A percentile compares a stretch with the other conserved stretches of the same genome.
Conservation (phyloP, 2,113 vertebrate species). For the Passer montanus region DNA sequence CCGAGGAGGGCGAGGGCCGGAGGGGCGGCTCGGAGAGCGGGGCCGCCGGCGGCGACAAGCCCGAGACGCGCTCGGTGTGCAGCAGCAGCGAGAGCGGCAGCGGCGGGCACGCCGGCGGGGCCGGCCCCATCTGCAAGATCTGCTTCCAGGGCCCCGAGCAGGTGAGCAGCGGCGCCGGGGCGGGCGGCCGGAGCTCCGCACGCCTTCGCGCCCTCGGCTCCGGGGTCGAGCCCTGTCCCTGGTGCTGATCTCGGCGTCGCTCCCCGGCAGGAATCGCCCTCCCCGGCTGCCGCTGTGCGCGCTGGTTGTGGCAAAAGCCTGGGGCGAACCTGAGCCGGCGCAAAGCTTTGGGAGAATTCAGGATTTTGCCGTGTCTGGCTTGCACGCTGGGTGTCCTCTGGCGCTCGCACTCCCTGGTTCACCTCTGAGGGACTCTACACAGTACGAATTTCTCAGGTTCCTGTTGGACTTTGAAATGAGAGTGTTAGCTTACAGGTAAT, state of each 20-base stretch:
- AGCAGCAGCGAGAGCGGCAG: conserved; percentile 83
- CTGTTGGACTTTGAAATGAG: not conserved
- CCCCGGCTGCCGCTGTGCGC: not conserved
- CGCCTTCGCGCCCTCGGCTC: fast-evolving
- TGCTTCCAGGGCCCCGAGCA: conserved; percentile 93
- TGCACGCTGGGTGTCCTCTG: not conserved
- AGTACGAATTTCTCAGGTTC: not conserved
- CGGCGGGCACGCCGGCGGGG: conserved; percentile 80
- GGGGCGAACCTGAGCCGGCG: not conserved
- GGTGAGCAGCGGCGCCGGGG: conserved; percentile 68
- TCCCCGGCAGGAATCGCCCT: not conserved
- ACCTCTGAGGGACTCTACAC: not conserved
- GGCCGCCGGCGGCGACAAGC: conserved; percentile 15
- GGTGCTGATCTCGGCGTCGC: not conserved
- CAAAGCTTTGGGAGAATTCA: not conserved
- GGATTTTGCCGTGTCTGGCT: not conserved
- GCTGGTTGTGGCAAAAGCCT: fast-evolving
- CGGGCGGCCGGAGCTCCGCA: not conserved
- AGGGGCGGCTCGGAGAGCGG: conserved; percentile 25
- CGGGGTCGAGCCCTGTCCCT: not conserved
- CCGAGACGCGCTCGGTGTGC: conserved; percentile 68
- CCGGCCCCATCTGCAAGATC: conserved; percentile 89
- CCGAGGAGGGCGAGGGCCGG: not conserved
- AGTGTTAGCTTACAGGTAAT: not conserved
- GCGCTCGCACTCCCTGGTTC: not conserved